Evolutionary conservation across 2,797 vertebrate genomes (phyloP).

Genomic region (Limnodromus scolopaceus): DNA sequence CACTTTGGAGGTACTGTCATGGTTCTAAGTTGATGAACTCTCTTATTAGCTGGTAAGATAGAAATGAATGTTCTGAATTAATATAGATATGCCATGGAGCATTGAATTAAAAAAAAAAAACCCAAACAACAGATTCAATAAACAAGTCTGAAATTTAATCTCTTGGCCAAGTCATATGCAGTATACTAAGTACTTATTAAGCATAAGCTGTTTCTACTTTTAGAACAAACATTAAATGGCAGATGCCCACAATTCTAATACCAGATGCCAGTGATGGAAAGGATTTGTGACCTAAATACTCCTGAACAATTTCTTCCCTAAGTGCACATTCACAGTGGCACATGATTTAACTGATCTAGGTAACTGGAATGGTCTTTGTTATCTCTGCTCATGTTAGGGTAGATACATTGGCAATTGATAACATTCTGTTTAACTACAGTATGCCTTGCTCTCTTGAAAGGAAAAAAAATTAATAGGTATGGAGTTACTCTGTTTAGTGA

Average conservation of each 20-base stretch:
- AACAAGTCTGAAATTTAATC: constrained; percentile 29
- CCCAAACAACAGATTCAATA: background rate
- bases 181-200: constrained; percentile 61
- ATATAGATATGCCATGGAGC: background rate
- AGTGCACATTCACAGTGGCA: constrained; percentile 15
- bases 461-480: background rate
- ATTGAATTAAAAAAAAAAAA: background rate
- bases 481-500: background rate
- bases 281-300: constrained; percentile 73
- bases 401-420: background rate
- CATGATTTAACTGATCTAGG: background rate
- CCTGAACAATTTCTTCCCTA: constrained; percentile 28
- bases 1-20: background rate
- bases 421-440: background rate
- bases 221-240: constrained; percentile 48
- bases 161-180: background rate
- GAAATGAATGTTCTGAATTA: background rate
- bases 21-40: background rate
- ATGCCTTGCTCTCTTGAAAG: background rate
- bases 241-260: constrained; percentile 63
- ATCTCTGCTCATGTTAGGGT: background rate
- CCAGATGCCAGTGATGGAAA: constrained; percentile 54
- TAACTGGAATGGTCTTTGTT: background rate
- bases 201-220: constrained; percentile 54
- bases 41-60: background rate